Evolutionary conservation across 1,140 invertebrate genomes (phyloP).

Genomic region (Neodiprion pinetum): DNA sequence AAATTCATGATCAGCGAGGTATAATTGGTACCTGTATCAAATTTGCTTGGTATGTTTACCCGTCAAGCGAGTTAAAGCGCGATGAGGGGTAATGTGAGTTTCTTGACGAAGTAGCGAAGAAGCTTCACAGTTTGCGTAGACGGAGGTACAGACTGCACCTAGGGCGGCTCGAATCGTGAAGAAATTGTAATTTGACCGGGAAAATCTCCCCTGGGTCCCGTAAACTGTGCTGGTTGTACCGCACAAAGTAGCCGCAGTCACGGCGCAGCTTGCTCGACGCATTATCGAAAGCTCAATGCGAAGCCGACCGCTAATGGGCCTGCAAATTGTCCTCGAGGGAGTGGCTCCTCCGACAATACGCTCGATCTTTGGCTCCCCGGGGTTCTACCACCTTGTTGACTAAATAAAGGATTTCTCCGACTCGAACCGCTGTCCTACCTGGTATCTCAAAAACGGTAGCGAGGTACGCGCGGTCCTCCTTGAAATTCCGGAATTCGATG

Average conservation of each 20-base stretch:
- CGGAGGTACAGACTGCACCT: not conserved
- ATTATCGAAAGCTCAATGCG: not conserved
- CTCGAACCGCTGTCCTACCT: constrained; percentile 26
- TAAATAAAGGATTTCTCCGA: constrained; percentile 50
- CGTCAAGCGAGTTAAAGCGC: not conserved
- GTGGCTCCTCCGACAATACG: constrained; percentile 21
- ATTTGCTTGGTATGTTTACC: not conserved
- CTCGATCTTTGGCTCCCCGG: constrained; percentile 25
- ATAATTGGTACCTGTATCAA: too few relatives aligned
- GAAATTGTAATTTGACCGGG: constrained; percentile 30
- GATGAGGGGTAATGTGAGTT: constrained; percentile 21
- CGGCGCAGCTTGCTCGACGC: not conserved
- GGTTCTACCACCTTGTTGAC: constrained; percentile 44
- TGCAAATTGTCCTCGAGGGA: constrained; percentile 16
- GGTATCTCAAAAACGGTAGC: not conserved
- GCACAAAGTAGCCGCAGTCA: not conserved
- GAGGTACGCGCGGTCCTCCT: not conserved
- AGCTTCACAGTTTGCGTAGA: too few relatives aligned
- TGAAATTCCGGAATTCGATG: not conserved
- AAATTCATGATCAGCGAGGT: too few relatives aligned
- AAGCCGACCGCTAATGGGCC: constrained; percentile 14
- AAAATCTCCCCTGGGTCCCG: constrained; percentile 34
- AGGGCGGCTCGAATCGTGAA: constrained; percentile 33
- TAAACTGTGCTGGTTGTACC: constrained; percentile 10
- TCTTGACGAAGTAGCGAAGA: not conserved